Conservation (phyloP, 2,797 vertebrate species). For the Smutsia temminckii region DNA sequence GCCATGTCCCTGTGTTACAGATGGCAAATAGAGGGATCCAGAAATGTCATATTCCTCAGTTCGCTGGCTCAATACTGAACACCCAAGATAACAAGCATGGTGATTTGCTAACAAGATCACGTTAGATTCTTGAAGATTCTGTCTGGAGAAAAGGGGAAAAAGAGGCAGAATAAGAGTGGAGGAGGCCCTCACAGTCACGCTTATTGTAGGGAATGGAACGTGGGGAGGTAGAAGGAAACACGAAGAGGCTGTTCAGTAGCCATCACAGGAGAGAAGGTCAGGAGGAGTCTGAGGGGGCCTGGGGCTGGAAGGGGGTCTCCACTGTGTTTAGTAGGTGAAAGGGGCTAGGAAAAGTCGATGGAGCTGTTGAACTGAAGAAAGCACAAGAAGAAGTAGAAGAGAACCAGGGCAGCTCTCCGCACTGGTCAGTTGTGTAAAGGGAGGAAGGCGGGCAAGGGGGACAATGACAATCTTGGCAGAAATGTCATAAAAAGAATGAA, state of each 20-base stretch:
- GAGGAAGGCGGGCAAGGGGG: background rate
- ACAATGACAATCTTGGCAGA: background rate
- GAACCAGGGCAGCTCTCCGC: background rate
- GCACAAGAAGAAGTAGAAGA: background rate
- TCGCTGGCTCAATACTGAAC: background rate
- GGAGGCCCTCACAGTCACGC: background rate
- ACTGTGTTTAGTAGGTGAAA: background rate
- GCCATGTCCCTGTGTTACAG: background rate
- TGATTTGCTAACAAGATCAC: background rate
- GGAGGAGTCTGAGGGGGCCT: background rate
- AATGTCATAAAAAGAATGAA: background rate
- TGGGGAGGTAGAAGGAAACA: background rate
- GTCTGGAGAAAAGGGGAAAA: background rate
- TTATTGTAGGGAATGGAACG: too few species aligned
- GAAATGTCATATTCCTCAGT: background rate
- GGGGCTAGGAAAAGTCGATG: background rate
- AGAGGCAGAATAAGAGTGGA: background rate
- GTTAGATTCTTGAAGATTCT: background rate
- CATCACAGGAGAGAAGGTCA: background rate
- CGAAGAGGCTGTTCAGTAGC: background rate
- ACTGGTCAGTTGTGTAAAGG: fast-evolving
- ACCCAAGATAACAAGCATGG: background rate
- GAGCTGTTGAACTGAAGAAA: background rate
- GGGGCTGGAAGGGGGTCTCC: background rate
- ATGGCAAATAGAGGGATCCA: background rate